Evolutionary conservation across 2,888 invertebrate genomes (phyloP).

Genomic region (Xylota segnis): DNA sequence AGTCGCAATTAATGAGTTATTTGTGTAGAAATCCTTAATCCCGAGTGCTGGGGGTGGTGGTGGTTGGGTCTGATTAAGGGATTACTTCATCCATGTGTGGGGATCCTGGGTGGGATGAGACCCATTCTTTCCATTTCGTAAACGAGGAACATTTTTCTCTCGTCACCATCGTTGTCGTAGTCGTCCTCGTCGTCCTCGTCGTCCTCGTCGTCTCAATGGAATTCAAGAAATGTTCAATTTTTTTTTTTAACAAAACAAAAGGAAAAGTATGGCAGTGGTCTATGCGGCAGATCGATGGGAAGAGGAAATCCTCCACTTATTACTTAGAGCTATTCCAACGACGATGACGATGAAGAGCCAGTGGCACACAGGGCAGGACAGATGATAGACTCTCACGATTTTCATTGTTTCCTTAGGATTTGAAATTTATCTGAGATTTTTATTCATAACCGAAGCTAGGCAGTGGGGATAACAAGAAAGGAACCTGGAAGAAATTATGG

Average conservation of each 20-base stretch:
- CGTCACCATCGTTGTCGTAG: background rate
- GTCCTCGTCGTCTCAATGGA: constrained; percentile 9
- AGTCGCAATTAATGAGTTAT: constrained; percentile 60
- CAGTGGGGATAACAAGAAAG: background rate
- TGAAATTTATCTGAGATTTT: constrained; percentile 11
- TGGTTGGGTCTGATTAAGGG: constrained; percentile 24
- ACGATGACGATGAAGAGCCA: background rate
- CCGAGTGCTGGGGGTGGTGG: background rate
- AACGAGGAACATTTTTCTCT: background rate
- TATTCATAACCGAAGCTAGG: constrained; percentile 10
- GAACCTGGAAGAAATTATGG: background rate
- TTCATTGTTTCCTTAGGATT: constrained; percentile 24
- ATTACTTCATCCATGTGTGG: background rate
- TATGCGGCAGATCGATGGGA: background rate
- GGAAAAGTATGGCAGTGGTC: background rate
- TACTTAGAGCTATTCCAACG: background rate
- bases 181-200: too few species aligned
- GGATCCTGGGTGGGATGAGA: background rate
- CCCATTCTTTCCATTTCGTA: background rate
- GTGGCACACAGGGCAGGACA: too few species aligned
- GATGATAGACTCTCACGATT: background rate
- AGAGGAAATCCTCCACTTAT: background rate
- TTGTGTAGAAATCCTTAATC: constrained; percentile 50
- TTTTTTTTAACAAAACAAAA: background rate
- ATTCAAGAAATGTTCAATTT: background rate